phyloP scores from a whole-genome alignment of 2,797 vertebrate species.

The Lepidocolaptes lacrymiger region DNA sequence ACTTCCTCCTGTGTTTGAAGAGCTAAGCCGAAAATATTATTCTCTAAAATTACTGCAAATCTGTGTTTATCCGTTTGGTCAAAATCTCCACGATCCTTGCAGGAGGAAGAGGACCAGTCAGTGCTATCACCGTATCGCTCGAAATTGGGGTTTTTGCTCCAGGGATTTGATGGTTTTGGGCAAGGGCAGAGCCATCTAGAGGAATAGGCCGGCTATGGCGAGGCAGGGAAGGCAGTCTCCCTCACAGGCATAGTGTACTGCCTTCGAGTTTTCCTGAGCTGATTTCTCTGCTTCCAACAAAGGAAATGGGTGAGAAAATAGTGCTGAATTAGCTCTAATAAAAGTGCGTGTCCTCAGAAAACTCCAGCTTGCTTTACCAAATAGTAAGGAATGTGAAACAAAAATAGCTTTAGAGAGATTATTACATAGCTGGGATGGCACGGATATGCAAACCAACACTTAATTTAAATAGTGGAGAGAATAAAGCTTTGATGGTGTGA shows the following conservation, averaged over 20 bases:
- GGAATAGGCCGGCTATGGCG: constrained; percentile 39
- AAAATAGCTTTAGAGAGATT: constrained; percentile 32
- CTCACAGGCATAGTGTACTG: not conserved
- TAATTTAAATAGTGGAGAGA: not conserved
- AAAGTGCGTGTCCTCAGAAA: constrained; percentile 22
- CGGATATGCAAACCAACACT: constrained; percentile 13
- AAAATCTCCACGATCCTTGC: not conserved
- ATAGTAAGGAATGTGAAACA: not conserved
- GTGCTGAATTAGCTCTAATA: constrained; percentile 22
- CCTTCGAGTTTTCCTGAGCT: not conserved
- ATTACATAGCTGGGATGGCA: constrained; percentile 17
- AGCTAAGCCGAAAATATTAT: not conserved
- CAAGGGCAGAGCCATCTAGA: constrained; percentile 75
- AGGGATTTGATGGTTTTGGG: not conserved
- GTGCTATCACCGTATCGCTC: not conserved
- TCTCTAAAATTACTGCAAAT: not conserved
- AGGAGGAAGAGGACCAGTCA: not conserved
- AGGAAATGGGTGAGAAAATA: constrained; percentile 7
- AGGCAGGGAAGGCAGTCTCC: not conserved
- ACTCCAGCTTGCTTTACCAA: constrained; percentile 15
- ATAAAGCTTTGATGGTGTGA: constrained; percentile 36
- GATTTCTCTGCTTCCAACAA: constrained; percentile 13
- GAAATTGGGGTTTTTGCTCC: not conserved
- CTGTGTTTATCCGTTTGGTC: not conserved
- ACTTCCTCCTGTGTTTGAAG: not conserved